Evolutionary conservation across 1,140 invertebrate species (phyloP).

Genomic region (Euura lappo): DNA sequence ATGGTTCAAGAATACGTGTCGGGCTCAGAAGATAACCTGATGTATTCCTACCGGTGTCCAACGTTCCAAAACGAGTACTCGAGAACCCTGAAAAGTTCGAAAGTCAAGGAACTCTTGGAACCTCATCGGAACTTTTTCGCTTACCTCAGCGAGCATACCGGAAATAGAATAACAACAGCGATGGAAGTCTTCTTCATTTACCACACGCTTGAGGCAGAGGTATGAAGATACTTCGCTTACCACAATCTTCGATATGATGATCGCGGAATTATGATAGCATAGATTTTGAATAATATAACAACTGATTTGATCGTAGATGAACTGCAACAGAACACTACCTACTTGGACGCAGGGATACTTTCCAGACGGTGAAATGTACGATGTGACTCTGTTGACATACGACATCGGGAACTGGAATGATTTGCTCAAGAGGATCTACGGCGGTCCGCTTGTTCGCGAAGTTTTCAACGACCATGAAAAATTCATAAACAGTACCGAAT

Average conservation of each 20-base stretch:
- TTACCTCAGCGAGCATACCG: neutral
- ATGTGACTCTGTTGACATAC: slow-evolving; percentile 36
- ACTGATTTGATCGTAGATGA: slow-evolving; percentile 27
- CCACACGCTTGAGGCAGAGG: neutral
- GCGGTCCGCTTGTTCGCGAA: slow-evolving; percentile 46
- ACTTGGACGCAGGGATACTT: slow-evolving; percentile 39
- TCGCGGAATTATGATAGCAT: too few relatives aligned
- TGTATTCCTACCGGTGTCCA: neutral
- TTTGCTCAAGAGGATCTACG: slow-evolving; percentile 45
- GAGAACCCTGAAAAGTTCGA: neutral
- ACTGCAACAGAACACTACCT: slow-evolving; percentile 35
- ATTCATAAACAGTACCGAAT: slow-evolving; percentile 4
- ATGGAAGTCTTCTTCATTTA: neutral
- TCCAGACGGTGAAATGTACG: slow-evolving; percentile 35
- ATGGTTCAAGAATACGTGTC: neutral
- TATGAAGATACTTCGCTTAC: neutral
- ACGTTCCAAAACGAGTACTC: neutral
- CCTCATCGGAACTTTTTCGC: neutral
- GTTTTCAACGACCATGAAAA: slow-evolving; percentile 38
- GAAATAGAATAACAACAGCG: neutral
- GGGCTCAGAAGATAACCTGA: neutral
- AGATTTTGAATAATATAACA: too few relatives aligned
- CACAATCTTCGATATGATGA: too few relatives aligned
- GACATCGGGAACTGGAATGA: slow-evolving; percentile 22
- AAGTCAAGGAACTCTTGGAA: neutral